phyloP scores from a whole-genome alignment of 2,797 vertebrate genomes.

The Poeciliopsis paucimaculata region DNA sequence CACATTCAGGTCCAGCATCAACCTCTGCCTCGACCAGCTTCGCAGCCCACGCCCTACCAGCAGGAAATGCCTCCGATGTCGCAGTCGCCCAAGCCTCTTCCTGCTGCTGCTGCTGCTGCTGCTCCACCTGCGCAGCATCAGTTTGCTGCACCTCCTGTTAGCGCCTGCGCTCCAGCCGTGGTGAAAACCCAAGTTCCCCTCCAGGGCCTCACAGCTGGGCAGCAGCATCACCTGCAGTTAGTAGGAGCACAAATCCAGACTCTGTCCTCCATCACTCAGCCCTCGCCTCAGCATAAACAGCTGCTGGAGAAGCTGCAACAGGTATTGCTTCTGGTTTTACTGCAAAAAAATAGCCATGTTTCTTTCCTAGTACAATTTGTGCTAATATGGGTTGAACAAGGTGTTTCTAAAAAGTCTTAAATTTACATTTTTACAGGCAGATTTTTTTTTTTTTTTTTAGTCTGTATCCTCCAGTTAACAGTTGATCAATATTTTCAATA shows the following conservation, averaged over 20 bases:
- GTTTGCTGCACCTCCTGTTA: conserved; percentile 64
- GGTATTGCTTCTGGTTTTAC: conserved; percentile 72
- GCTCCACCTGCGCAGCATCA: conserved; percentile 73
- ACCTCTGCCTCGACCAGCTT: conserved; percentile 62
- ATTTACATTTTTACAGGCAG: no score
- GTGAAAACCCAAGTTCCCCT: conserved; percentile 73
- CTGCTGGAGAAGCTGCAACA: conserved; percentile 91
- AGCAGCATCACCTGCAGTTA: conserved; percentile 87
- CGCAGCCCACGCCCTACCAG: conserved; percentile 72
- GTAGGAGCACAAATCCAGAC: conserved; percentile 85
- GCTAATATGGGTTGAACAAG: no score
- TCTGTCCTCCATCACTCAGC: conserved; percentile 80
- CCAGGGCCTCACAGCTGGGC: conserved; percentile 81
- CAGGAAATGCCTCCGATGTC: conserved; percentile 76
- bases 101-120: conserved; percentile 13
- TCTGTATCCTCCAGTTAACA: no score
- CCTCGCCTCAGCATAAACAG: conserved; percentile 86
- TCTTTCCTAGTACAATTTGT: no score
- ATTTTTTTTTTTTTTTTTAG: no score
- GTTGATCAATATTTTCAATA: no score
- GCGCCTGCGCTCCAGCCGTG: conserved; percentile 47
- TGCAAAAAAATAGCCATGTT: not conserved
- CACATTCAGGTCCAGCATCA: conserved; percentile 80
- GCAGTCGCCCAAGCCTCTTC: conserved; percentile 78
- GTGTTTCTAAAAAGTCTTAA: no score